A percentile compares a stretch with the other conserved stretches of the same genome.
Evolutionary conservation across 2,113 vertebrate genomes (phyloP).

Genomic region (Rattus norvegicus): DNA sequence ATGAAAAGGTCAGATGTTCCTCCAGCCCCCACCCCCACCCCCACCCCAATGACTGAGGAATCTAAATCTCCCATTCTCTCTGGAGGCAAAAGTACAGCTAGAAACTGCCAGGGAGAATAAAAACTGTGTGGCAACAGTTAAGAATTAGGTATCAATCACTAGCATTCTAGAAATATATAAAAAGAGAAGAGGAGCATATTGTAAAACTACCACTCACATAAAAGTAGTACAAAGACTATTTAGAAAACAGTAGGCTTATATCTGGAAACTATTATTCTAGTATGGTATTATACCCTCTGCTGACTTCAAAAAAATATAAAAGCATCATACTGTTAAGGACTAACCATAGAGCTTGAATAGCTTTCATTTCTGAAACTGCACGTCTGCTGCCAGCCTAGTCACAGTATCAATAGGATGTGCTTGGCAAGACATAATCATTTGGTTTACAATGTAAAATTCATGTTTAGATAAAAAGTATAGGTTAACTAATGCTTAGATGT

Average conservation of each 20-base stretch:
- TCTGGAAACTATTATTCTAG: not conserved
- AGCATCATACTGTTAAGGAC: not conserved
- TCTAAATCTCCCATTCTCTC: not conserved
- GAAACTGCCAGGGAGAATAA: not conserved
- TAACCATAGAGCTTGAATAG: not conserved
- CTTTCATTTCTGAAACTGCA: not conserved
- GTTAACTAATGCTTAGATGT: not conserved
- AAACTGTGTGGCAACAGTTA: not conserved
- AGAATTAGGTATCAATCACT: not conserved
- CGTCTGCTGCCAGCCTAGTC: not conserved
- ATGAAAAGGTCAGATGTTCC: not conserved
- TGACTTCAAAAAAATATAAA: not conserved
- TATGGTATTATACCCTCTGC: not conserved
- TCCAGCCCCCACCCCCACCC: no score
- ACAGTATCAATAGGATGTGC: not conserved
- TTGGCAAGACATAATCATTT: not conserved
- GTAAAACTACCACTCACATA: not conserved
- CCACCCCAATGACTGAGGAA: not conserved
- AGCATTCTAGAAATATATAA: no score
- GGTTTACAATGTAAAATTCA: not conserved
- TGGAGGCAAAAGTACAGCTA: not conserved
- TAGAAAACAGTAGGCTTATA: not conserved
- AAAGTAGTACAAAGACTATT: not conserved
- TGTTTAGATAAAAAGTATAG: not conserved
- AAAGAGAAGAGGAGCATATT: not conserved